Conservation (phyloP, 1,140 invertebrate species). For the Drosophila nigromelanica region DNA sequence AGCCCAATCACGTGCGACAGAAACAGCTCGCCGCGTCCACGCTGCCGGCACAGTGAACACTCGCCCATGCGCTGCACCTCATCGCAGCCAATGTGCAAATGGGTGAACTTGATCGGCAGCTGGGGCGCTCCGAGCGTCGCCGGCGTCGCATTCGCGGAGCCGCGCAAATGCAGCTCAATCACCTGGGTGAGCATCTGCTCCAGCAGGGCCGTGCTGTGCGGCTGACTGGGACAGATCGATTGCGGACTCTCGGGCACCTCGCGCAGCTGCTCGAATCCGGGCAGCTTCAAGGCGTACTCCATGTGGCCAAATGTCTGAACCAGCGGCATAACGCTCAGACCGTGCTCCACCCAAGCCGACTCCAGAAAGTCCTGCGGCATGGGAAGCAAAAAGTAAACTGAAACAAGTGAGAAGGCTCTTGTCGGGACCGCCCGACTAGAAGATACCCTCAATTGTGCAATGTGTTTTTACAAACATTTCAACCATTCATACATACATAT, state of each 20-base stretch:
- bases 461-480: too few relatives aligned
- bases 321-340: constrained; percentile 94
- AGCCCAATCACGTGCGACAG: constrained; percentile 89
- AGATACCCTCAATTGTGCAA: too few relatives aligned
- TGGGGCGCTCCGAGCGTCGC: constrained; percentile 66
- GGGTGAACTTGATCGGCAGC: constrained; percentile 86
- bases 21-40: constrained; percentile 87
- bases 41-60: constrained; percentile 89
- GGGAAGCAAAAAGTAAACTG: not conserved
- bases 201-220: constrained; percentile 89
- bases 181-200: constrained; percentile 94
- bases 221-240: constrained; percentile 92
- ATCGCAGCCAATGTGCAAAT: constrained; percentile 92
- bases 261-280: constrained; percentile 90
- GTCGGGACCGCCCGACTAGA: too few relatives aligned
- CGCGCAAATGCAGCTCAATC: constrained; percentile 74
- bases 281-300: constrained; percentile 94
- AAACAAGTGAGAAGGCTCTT: not conserved
- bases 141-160: constrained; percentile 37
- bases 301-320: constrained; percentile 98
- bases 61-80: constrained; percentile 93
- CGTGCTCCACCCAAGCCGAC: constrained; percentile 84
- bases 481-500: too few relatives aligned
- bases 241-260: constrained; percentile 92
- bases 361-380: constrained; percentile 70